Evolutionary conservation across 2,113 vertebrate genomes (phyloP).

Genomic region (Garra rufa): DNA sequence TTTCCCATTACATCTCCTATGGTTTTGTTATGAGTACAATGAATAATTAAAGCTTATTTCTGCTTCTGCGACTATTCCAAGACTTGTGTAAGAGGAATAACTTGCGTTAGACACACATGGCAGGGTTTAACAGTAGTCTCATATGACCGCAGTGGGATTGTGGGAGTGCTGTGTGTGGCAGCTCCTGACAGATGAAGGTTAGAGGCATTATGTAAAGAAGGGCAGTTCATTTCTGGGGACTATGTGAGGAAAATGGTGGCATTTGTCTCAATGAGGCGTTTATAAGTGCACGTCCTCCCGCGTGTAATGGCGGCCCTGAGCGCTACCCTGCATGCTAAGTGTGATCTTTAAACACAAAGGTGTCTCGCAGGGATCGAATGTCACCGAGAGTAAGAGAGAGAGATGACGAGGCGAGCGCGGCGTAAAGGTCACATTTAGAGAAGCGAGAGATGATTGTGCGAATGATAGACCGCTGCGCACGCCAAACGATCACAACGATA

Average conservation of each 20-base stretch:
- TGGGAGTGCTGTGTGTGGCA: conserved; percentile 39
- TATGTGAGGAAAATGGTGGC: conserved; percentile 25
- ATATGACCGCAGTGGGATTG: conserved; percentile 22
- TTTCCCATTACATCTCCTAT: not conserved
- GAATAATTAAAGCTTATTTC: conserved; percentile 9
- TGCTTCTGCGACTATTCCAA: not conserved
- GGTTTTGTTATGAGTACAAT: not conserved
- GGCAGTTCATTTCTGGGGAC: conserved; percentile 26
- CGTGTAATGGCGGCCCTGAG: conserved; percentile 29
- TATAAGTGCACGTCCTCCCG: conserved; percentile 40
- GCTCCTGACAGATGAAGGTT: conserved; percentile 52
- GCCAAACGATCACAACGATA: conserved; percentile 29
- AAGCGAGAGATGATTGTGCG: conserved; percentile 39
- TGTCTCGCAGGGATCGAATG: conserved; percentile 46
- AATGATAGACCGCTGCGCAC: conserved; percentile 29
- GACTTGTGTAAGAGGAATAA: not conserved
- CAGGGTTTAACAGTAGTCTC: conserved; percentile 12
- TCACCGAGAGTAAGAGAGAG: not conserved
- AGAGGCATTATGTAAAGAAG: conserved; percentile 47
- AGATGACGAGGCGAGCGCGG: not conserved
- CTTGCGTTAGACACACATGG: not conserved
- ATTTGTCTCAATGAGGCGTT: conserved; percentile 47
- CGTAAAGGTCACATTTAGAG: conserved; percentile 50
- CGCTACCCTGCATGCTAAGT: conserved; percentile 44
- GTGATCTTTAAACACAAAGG: conserved; percentile 59